These are phyloP conservation scores for Caenorhabditis japonica DNA, from an alignment of 2,888 invertebrate genomes.

Conservation along the genomic window DNA sequence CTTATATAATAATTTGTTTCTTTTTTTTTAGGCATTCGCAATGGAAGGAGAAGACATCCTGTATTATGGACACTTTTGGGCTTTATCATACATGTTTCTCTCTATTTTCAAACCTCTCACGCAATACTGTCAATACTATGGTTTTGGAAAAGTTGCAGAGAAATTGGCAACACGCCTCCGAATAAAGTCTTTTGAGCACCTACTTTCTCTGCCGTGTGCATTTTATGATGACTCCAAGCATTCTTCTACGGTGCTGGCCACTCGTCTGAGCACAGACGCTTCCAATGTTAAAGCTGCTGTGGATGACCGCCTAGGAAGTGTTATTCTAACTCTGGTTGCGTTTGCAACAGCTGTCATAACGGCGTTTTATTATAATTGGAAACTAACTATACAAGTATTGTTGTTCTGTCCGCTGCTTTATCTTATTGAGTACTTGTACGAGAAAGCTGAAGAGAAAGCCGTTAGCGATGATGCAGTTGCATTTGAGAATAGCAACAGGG, in stretches of 20 bases:
- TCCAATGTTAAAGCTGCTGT: constrained; percentile 79
- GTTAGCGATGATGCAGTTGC: constrained; percentile 44
- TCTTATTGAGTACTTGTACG: constrained; percentile 76
- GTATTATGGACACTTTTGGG: constrained; percentile 78
- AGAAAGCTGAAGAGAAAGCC: constrained; percentile 79
- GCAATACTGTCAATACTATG: constrained; percentile 61
- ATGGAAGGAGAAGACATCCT: constrained; percentile 71
- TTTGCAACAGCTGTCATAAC: constrained; percentile 77
- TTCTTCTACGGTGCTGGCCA: constrained; percentile 77
- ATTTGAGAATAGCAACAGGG: constrained; percentile 16
- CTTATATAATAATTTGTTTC: background rate
- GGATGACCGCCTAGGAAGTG: constrained; percentile 77
- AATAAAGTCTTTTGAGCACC: constrained; percentile 77
- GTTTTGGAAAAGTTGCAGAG: constrained; percentile 76
- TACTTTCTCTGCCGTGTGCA: constrained; percentile 56
- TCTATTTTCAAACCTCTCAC: constrained; percentile 75
- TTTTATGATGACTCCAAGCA: constrained; percentile 78
- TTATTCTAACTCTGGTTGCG: constrained; percentile 77
- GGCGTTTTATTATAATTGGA: constrained; percentile 79
- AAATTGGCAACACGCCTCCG: constrained; percentile 76
- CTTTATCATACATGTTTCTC: constrained; percentile 76
- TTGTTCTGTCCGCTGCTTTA: constrained; percentile 78
- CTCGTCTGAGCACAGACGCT: constrained; percentile 78
- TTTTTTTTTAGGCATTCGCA: constrained; percentile 9
- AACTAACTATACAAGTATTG: constrained; percentile 76